phyloP scores from a whole-genome alignment of 2,888 invertebrate genomes.

The Pandemis cinnamomeana region DNA sequence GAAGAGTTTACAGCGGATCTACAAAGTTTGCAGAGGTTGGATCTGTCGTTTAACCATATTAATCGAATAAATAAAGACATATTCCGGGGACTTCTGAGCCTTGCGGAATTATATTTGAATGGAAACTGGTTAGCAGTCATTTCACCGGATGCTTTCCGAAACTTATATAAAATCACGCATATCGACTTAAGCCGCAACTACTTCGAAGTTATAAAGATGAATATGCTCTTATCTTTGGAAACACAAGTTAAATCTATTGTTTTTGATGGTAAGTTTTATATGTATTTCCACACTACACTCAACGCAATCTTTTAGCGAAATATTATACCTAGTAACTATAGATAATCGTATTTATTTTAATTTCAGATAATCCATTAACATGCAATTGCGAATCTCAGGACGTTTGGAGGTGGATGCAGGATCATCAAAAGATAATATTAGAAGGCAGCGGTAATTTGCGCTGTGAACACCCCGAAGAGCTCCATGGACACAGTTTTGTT shows the following conservation, averaged over 20 bases:
- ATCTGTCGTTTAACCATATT: slow-evolving; percentile 93
- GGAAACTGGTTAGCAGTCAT: slow-evolving; percentile 93
- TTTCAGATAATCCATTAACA: slow-evolving; percentile 93
- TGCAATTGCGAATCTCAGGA: slow-evolving; percentile 96
- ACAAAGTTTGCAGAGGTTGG: slow-evolving; percentile 90
- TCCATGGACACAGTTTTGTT: slow-evolving; percentile 90
- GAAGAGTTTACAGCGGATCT: slow-evolving; percentile 93
- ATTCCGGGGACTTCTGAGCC: slow-evolving; percentile 90
- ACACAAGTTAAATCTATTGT: slow-evolving; percentile 91
- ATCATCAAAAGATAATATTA: slow-evolving; percentile 90
- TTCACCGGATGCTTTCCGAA: slow-evolving; percentile 90
- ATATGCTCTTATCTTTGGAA: slow-evolving; percentile 91
- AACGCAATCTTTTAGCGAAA: not conserved
- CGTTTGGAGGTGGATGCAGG: slow-evolving; percentile 96
- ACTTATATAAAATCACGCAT: slow-evolving; percentile 89
- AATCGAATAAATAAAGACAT: slow-evolving; percentile 89
- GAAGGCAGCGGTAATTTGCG: slow-evolving; percentile 86
- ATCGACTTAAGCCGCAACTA: slow-evolving; percentile 94
- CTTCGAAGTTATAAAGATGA: slow-evolving; percentile 91
- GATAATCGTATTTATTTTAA: not conserved
- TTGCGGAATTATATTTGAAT: slow-evolving; percentile 90
- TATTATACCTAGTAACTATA: slow-evolving; percentile 10
- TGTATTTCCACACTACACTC: not conserved
- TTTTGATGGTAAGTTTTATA: slow-evolving; percentile 89
- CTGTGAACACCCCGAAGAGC: slow-evolving; percentile 93